Base-by-base conservation (phyloP, 2,888 invertebrate genomes). In the Oasisia sp. region DNA sequence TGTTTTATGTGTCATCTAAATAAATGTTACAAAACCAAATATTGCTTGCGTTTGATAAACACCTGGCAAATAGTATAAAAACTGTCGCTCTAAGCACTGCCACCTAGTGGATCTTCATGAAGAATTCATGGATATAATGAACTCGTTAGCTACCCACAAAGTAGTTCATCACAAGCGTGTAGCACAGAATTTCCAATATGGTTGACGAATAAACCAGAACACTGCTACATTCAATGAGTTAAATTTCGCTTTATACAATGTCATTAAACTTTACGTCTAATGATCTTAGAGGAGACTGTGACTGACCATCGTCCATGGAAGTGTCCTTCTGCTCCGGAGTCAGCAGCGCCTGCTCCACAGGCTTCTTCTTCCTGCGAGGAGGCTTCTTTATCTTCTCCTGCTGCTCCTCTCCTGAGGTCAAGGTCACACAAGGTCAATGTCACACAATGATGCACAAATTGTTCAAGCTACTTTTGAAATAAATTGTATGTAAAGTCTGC, bases 281-380 rank as follows among this genome's bases (percentile, higher is more conserved):
- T 12, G 50, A 1, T 12, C 9, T 50, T 50, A 12, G 14, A 50
- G 1, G 50, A 11, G 14, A 19, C 74, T 27, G 1, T 19, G n/a
- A 74, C n/a, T 74, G 19, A 74, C 74, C 74, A 19, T 74, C 74
- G 14, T 74, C 74, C 27, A 7, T 74, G 4, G 74, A 74, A 1
- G 27, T 74, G 74, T 74, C 74, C 19, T 14, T 19, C n/a, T 74
- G 74, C 19, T 74, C 74, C 19, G 74, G 74, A 74, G 74, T 7
- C 74, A 74, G 27, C 19, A 74, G 74, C 19, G 27, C 74, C n/a
- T 19, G 27, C n/a, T 74, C 74, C 19, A 74, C 27, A 7, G 74
- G 27, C 74, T 74, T 74, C 74, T 74, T 74, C 74, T 74, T 74
- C 74, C 74, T 74, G 19, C 74, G 74, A 74, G 74, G 74, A 74